phyloP scores from a whole-genome alignment of 2,113 vertebrate species.

The Podarcis muralis region DNA sequence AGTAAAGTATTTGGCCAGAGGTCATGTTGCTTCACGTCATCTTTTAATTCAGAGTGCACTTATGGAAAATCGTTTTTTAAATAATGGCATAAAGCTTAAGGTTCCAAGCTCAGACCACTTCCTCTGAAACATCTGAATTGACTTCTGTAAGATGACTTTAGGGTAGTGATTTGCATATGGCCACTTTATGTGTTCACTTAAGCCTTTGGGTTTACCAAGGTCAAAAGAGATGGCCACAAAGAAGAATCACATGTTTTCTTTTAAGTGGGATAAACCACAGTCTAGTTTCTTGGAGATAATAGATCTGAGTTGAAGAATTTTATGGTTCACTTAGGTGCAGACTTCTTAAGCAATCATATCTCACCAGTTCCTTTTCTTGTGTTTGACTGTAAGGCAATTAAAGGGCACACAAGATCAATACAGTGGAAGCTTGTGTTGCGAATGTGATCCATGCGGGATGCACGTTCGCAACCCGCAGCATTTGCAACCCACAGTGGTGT shows the following conservation, averaged over 20 bases:
- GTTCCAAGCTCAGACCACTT: background rate
- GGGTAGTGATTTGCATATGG: background rate
- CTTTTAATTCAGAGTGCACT: background rate
- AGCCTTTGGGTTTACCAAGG: background rate
- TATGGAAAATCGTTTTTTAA: background rate
- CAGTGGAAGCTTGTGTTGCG: too few species aligned
- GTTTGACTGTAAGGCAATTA: background rate
- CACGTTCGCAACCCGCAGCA: too few species aligned
- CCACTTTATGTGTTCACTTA: background rate
- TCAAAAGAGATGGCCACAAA: slow-evolving; percentile 36
- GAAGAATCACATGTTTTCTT: slow-evolving; percentile 37
- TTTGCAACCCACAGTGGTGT: too few species aligned
- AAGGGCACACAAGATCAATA: background rate
- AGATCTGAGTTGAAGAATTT: slow-evolving; percentile 31
- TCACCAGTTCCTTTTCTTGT: background rate
- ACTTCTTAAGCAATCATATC: slow-evolving; percentile 27
- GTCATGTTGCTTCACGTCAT: background rate
- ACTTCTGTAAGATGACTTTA: background rate
- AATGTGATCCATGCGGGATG: too few species aligned
- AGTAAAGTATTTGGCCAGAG: background rate
- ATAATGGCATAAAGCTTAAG: background rate
- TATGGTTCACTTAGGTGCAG: slow-evolving; percentile 5
- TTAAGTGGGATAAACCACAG: slow-evolving; percentile 39
- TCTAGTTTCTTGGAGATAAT: slow-evolving; percentile 29
- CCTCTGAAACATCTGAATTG: rapidly evolving